Evolutionary conservation across 2,113 vertebrate genomes (phyloP).

Genomic region (Catharus minimus): DNA sequence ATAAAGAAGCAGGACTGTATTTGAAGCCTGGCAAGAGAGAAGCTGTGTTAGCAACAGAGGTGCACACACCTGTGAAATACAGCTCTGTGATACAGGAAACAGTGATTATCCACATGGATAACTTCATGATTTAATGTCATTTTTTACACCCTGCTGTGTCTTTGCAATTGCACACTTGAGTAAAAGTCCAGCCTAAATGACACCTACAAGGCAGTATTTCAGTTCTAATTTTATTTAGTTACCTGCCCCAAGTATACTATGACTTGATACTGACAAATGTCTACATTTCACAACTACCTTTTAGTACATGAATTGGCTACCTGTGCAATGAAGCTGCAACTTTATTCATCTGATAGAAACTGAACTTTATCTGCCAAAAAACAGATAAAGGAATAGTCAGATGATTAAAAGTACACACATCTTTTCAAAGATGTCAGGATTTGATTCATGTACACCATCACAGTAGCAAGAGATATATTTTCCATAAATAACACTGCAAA

Average conservation of each 20-base stretch:
- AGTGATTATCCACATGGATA: not conserved
- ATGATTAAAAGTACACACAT: not conserved
- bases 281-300: not conserved
- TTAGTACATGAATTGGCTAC: not conserved
- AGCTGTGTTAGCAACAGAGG: not conserved
- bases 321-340: not conserved
- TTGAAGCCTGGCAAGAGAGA: not conserved
- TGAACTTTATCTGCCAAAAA: not conserved
- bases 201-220: not conserved
- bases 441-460: not conserved
- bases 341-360: not conserved
- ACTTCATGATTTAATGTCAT: not conserved
- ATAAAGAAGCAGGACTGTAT: not conserved
- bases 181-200: not conserved
- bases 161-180: not conserved
- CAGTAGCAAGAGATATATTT: not conserved
- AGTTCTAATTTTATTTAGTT: not conserved
- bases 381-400: not conserved
- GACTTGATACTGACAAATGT: not conserved
- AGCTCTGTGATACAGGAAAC: not conserved
- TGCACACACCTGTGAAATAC: not conserved
- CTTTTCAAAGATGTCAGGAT: not conserved
- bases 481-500: not conserved
- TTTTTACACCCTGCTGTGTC: not conserved
- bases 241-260: not conserved